Evolutionary conservation across 2,797 vertebrate genomes (phyloP).

Genomic region (Poecilia picta): DNA sequence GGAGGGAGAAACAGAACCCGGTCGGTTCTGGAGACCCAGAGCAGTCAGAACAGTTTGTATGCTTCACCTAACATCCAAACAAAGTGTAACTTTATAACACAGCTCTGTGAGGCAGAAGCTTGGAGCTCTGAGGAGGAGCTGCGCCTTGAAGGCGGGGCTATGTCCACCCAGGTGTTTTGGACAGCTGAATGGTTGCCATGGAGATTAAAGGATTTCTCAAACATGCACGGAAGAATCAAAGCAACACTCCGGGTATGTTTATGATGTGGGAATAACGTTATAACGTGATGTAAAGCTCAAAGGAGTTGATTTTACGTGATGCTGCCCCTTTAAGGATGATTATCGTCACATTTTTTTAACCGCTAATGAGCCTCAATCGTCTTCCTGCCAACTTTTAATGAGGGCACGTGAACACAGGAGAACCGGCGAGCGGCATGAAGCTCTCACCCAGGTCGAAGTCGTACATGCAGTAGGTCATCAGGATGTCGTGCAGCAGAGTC

Average conservation of each 20-base stretch:
- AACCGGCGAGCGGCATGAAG: background rate
- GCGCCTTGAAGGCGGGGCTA: too few species aligned
- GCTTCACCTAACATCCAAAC: background rate
- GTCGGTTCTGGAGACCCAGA: background rate
- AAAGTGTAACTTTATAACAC: too few species aligned
- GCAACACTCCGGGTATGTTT: too few species aligned
- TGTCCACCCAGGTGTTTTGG: too few species aligned
- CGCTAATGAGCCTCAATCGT: background rate
- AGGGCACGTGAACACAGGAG: background rate
- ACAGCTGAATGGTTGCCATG: too few species aligned
- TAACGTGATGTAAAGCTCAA: too few species aligned
- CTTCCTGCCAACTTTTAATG: background rate
- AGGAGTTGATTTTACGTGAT: too few species aligned
- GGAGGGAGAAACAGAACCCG: background rate
- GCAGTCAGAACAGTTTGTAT: background rate
- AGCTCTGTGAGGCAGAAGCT: too few species aligned
- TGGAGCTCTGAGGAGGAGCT: too few species aligned
- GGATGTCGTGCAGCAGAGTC: constrained; percentile 94
- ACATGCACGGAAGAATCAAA: too few species aligned
- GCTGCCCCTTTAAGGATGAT: background rate
- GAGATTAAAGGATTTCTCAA: too few species aligned
- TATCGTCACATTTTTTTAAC: background rate
- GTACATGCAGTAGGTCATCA: constrained; percentile 99
- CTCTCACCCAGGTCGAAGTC: constrained; percentile 94
- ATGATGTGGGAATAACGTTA: too few species aligned